Evolutionary conservation across 2,113 vertebrate species (phyloP).

Genomic region (Eulemur rufifrons): DNA sequence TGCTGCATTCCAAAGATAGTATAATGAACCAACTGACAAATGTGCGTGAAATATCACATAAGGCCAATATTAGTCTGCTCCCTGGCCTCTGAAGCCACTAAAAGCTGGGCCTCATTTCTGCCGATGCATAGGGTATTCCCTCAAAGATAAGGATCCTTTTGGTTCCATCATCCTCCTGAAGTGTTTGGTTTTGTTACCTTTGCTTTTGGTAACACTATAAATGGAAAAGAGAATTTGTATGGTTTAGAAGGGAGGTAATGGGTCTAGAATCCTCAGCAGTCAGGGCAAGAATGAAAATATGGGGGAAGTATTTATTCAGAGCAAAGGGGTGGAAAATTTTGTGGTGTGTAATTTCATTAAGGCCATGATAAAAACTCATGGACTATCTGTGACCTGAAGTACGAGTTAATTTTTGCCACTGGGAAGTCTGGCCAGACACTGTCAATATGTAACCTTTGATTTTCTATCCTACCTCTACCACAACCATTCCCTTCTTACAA

Average conservation of each 20-base stretch:
- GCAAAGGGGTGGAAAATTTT: not conserved
- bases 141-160: not conserved
- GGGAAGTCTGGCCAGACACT: not conserved
- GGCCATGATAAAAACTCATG: not conserved
- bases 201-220: not conserved
- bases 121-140: not conserved
- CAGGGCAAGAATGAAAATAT: not conserved
- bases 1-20: not conserved
- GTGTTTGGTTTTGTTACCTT: not conserved
- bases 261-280: not conserved
- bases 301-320: too few relatives aligned
- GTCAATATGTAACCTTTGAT: not conserved
- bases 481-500: not conserved
- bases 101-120: not conserved
- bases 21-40: not conserved
- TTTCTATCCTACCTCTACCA: not conserved
- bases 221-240: not conserved
- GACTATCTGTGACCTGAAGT: not conserved
- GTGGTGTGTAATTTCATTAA: not conserved
- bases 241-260: not conserved
- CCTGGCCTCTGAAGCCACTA: not conserved
- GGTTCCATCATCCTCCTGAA: not conserved
- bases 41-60: not conserved
- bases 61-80: not conserved
- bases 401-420: not conserved